Evolutionary conservation across 1,140 invertebrate species (phyloP).

Genomic region (Drosophila lacertosa): DNA sequence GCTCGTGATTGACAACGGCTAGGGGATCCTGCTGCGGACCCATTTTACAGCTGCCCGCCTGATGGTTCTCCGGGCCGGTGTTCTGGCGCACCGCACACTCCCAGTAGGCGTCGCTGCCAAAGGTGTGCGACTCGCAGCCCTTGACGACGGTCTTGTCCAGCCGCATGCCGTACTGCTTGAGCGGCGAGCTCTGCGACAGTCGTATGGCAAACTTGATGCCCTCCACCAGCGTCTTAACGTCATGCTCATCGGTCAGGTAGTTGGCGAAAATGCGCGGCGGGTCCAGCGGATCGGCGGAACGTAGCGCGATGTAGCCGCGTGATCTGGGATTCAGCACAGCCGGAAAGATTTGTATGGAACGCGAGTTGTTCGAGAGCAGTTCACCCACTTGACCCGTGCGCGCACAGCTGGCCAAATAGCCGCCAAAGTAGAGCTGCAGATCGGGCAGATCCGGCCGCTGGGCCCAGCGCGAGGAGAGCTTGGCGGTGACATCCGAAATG

Average conservation of each 20-base stretch:
- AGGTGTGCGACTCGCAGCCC: conserved; percentile 89
- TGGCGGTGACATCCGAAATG: conserved; percentile 92
- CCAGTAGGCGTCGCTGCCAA: conserved; percentile 92
- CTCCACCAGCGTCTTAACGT: conserved; percentile 90
- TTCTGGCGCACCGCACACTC: conserved; percentile 90
- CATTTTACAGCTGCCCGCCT: conserved; percentile 90
- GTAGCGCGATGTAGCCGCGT: conserved; percentile 89
- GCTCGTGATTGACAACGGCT: conserved; percentile 86
- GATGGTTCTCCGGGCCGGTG: conserved; percentile 93
- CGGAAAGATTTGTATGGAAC: conserved; percentile 87
- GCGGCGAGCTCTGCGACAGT: conserved; percentile 88
- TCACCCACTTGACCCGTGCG: conserved; percentile 93
- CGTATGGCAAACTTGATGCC: conserved; percentile 89
- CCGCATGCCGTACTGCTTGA: conserved; percentile 89
- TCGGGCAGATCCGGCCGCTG: conserved; percentile 92
- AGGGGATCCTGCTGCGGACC: conserved; percentile 85
- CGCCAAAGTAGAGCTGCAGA: conserved; percentile 93
- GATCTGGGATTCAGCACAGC: conserved; percentile 91
- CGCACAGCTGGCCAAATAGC: conserved; percentile 92
- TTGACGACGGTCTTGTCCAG: conserved; percentile 89
- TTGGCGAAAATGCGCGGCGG: conserved; percentile 94
- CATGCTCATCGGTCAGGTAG: conserved; percentile 91
- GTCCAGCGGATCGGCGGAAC: conserved; percentile 90
- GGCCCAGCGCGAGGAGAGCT: conserved; percentile 92
- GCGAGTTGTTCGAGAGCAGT: conserved; percentile 87